Percentiles rank a stretch among this genome's conserved stretches.
These are phyloP conservation scores for Gonioctena quinquepunctata DNA, from an alignment of 1,140 invertebrate genomes.

Conservation along the genomic window DNA sequence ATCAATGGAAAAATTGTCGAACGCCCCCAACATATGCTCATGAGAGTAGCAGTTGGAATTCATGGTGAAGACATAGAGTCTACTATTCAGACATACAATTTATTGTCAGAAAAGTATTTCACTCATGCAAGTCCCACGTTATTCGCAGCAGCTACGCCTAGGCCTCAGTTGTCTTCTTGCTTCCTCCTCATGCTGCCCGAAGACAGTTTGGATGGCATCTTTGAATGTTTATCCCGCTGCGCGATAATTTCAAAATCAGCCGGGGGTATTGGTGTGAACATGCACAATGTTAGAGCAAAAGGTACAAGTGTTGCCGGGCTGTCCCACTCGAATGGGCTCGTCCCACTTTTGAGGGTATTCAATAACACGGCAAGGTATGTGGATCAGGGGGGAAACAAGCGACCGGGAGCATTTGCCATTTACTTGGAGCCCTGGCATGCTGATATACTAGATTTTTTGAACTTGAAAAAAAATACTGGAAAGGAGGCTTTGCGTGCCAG, in stretches of 20 bases:
- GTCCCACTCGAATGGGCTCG: constrained; percentile 91
- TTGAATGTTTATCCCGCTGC: constrained; percentile 91
- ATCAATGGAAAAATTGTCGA: constrained; percentile 94
- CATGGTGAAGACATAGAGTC: constrained; percentile 92
- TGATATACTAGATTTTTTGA: constrained; percentile 87
- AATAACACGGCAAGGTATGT: constrained; percentile 97
- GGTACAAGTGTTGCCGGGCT: constrained; percentile 93
- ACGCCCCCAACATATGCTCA: constrained; percentile 97
- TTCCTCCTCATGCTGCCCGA: constrained; percentile 94
- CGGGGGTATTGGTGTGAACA: constrained; percentile 95
- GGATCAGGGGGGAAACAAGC: constrained; percentile 97
- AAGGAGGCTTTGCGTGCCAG: constrained; percentile 91
- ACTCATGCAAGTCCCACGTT: constrained; percentile 98
- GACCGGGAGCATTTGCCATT: constrained; percentile 97
- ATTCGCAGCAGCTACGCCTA: constrained; percentile 91
- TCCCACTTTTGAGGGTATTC: constrained; percentile 95
- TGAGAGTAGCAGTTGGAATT: constrained; percentile 96
- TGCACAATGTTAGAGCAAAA: constrained; percentile 93
- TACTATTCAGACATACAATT: constrained; percentile 96
- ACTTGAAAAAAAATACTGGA: constrained; percentile 41
- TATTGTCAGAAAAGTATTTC: constrained; percentile 94
- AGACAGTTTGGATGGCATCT: constrained; percentile 99
- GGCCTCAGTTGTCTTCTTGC: constrained; percentile 94
- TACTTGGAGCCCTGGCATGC: constrained; percentile 99
- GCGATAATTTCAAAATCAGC: constrained; percentile 96